Base-by-base conservation (phyloP, 1,140 invertebrate species). In the Lepidurus apus region DNA sequence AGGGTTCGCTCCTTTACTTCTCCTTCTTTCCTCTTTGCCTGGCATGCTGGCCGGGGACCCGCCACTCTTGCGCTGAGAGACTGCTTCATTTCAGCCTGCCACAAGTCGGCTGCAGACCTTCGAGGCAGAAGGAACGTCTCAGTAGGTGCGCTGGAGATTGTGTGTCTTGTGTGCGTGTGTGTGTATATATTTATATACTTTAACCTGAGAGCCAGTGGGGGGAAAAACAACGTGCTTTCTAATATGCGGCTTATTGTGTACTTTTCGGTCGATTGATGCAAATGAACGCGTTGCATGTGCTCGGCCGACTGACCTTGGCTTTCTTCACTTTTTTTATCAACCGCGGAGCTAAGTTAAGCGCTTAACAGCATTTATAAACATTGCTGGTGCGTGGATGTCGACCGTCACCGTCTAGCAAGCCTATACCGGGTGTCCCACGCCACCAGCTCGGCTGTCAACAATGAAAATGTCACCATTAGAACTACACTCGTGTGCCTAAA, bases 81-180 rank as follows among this genome's bases (percentile, higher is more conserved):
- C 53, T 65, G 53, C 53, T 65, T 65, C 53, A 65, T 65, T 21
- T 65, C 53, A 7, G 21, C 53, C 21, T 21, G 21, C 53, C 53
- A 21, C 53, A 65, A 65, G 53, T 65, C 53, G 53, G 53, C 53
- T 65, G 53, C 53, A 65, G 53, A 65, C 53, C 53, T 65, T 21
- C 53, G 53, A 65, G 53, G 53, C 53, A 65, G 53, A 65, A 65
- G 53, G 53, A 65, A 65, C 53, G 53, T 65, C 21, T 65, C 53
- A 13, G 53, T 65, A 65, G 53, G 53, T 21, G 13, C 13, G 53
- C 53, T 65, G 53, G 9, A 65, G 9, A 65, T 65, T 65, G 53
- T 65, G 21, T 65, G 34, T 34, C 34, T 34, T 34, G 34, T 34
- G 34, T 34, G 34, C 34, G 34, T 34, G 34, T 34, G 34, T 34